Base-by-base conservation (phyloP, 2,797 vertebrate species). In the Microchirus variegatus region DNA sequence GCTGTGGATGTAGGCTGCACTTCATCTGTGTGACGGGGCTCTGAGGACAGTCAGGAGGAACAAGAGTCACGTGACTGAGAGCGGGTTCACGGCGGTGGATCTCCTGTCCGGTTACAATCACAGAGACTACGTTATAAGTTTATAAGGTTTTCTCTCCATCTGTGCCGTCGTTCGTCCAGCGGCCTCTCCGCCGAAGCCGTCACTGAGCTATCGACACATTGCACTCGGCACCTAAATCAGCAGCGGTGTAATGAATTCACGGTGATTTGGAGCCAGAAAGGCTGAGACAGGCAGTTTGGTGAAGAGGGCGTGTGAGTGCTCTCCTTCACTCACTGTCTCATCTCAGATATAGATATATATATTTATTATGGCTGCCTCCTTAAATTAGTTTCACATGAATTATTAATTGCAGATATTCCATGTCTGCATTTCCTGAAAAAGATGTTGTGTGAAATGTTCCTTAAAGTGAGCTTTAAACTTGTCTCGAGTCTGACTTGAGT, bases 1-100 rank as follows among this genome's bases (percentile, higher is more conserved):
- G 81, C 87, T 86, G 85, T 47, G 42, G 63, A n/a, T 52, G 65
- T 52, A 19, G 40, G 77, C 77, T 62, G 19, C 73, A 67, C 66
- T 57, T 56, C 62, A 76, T 78, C 70, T 75, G 45, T 70, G 63
- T 73, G 77, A 78, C 76, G 56, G 46, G 26, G 35, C 53, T 63
- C 73, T 72, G 75, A 18, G 56, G 81, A 80, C 69, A 22, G 63
- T 44, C 35, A 11, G 22, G 45, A 73, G 59, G 68, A 80, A 51
- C 61, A 66, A 22, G 52, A 73, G 41, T 60, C 14, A 43, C 59
- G 65, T 44, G 73, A 72, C 48, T 57, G 61, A 70, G 57, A 59
- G 68, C 50, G 59, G 73, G 82, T 55, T 63, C 54, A 61, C 51
- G 35, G 57, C 38, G 19, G 35, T 42, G 50, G 53, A 70, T 44